Percentiles rank a stretch among this genome's conserved stretches.
phyloP scores from a whole-genome alignment of 2,797 vertebrate genomes.

The Chaetophractus vellerosus region DNA sequence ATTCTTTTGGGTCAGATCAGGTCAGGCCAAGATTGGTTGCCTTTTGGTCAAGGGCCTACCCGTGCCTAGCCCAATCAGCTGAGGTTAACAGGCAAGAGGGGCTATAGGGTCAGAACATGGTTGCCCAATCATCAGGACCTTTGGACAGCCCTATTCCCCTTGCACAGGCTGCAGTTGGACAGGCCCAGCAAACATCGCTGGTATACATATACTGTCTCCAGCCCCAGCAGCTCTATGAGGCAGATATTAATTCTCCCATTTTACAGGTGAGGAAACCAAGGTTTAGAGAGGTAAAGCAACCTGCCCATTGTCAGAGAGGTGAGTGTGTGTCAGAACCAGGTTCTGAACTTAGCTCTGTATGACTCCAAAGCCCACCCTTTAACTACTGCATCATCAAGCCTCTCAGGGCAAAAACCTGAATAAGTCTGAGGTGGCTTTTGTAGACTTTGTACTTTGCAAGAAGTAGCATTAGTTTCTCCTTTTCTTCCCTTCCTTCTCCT shows the following conservation, averaged over 20 bases:
- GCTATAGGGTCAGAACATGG: not conserved
- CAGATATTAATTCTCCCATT: not conserved
- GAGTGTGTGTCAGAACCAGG: not conserved
- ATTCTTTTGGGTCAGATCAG: slow-evolving; percentile 4
- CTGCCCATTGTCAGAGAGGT: not conserved
- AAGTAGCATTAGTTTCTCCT: not conserved
- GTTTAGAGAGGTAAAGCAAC: not conserved
- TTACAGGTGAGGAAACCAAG: not conserved
- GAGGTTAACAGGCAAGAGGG: not conserved
- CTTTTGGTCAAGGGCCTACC: not conserved
- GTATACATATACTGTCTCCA: not conserved
- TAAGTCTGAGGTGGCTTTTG: not conserved
- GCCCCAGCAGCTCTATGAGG: not conserved
- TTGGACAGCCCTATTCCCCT: not conserved
- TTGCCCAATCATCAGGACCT: not conserved
- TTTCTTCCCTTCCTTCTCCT: not conserved
- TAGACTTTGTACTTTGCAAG: not conserved
- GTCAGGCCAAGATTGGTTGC: not conserved
- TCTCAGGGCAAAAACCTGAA: not conserved
- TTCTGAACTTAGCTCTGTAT: not conserved
- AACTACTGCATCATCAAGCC: not conserved
- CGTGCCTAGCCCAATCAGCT: not conserved
- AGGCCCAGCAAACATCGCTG: not conserved
- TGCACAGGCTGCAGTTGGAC: not conserved
- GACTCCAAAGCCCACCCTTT: not conserved